Evolutionary conservation across 2,113 vertebrate genomes (phyloP).

Genomic region (Mesembrinibis cayennensis): DNA sequence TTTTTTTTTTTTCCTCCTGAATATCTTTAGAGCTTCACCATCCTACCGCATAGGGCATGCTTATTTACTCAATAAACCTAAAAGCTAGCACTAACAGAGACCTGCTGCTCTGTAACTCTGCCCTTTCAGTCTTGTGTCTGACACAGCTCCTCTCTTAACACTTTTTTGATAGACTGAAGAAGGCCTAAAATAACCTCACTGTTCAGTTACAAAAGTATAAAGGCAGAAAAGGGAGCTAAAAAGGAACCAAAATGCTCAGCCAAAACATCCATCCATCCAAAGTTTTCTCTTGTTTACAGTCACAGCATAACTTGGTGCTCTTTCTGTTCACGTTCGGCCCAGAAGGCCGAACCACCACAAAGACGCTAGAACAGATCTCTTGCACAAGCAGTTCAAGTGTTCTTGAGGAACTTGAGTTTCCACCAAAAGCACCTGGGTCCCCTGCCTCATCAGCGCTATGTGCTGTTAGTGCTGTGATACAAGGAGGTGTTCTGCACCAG

Average conservation of each 20-base stretch:
- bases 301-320: background rate
- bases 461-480: accelerated
- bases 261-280: accelerated
- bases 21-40: no score
- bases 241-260: background rate
- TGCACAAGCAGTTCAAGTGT: background rate
- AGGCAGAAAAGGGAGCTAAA: background rate
- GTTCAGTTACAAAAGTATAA: background rate
- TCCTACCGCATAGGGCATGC: accelerated
- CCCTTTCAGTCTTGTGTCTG: no score
- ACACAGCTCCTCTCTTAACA: accelerated
- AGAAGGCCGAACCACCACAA: accelerated
- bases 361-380: background rate
- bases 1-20: background rate
- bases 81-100: accelerated
- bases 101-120: accelerated
- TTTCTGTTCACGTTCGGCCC: accelerated
- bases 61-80: no score
- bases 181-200: accelerated
- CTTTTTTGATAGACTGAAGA: no score
- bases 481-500: accelerated
- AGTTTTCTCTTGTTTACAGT: no score
- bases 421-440: accelerated
- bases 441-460: accelerated
- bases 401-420: no score